These are phyloP conservation scores for Enteromius fasciolatus DNA, from an alignment of 2,797 vertebrate genomes.

Conservation along the genomic window DNA sequence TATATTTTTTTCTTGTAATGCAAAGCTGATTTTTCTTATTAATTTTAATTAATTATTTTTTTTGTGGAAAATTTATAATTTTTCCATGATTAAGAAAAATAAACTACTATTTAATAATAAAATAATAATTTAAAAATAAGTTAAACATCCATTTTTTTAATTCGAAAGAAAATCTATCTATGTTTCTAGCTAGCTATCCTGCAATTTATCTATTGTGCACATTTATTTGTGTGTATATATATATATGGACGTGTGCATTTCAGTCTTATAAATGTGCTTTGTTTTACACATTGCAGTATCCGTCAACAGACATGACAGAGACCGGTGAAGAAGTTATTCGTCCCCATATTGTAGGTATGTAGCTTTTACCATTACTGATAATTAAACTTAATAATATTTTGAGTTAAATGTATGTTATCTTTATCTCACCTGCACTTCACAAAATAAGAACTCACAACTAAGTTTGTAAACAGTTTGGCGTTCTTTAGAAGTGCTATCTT, in stretches of 20 bases:
- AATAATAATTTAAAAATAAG: no score
- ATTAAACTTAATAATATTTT: neutral
- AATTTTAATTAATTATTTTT: no score
- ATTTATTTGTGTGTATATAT: no score
- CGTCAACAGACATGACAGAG: constrained; percentile 71
- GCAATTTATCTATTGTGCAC: no score
- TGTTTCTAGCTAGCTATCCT: no score
- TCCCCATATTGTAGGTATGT: constrained; percentile 76
- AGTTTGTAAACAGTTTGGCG: neutral
- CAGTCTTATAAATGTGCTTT: constrained; percentile 6
- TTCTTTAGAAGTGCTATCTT: neutral
- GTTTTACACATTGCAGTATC: constrained; percentile 69
- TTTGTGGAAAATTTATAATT: no score
- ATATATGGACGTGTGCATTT: neutral
- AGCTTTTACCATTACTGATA: neutral
- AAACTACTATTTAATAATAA: no score
- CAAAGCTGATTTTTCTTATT: neutral
- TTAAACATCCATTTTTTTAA: no score
- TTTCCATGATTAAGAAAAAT: no score
- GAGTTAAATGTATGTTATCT: neutral
- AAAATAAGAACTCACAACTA: neutral
- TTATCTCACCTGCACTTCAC: no score
- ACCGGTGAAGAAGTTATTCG: constrained; percentile 65
- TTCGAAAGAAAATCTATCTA: no score
- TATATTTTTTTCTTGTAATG: neutral